phyloP scores from a whole-genome alignment of 2,888 invertebrate genomes.

The Drosophila pseudotakahashii region DNA sequence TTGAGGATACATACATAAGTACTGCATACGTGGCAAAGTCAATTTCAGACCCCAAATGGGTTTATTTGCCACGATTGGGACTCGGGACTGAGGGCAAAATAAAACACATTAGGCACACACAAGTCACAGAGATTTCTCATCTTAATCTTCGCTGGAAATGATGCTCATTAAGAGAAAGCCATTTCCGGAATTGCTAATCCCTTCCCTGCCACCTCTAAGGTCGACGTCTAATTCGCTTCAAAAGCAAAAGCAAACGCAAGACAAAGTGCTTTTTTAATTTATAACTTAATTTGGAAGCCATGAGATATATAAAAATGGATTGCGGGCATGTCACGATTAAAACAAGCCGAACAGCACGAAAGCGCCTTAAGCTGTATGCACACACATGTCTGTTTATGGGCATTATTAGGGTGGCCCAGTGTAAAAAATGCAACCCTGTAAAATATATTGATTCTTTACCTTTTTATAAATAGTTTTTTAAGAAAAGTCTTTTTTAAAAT shows the following conservation, averaged over 20 bases:
- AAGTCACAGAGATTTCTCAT: constrained; percentile 42
- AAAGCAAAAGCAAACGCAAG: constrained; percentile 36
- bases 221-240: constrained; percentile 19
- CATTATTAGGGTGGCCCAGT: constrained; percentile 6
- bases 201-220: constrained; percentile 8
- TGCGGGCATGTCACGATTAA: constrained; percentile 50
- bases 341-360: constrained; percentile 36
- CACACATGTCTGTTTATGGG: constrained; percentile 14
- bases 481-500: too few relatives aligned
- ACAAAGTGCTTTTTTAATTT: constrained; percentile 58
- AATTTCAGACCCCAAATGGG: constrained; percentile 25
- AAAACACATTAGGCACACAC: constrained; percentile 22
- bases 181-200: constrained; percentile 38
- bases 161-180: constrained; percentile 44
- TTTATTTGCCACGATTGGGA: constrained; percentile 2
- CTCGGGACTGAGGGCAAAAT: constrained; percentile 1
- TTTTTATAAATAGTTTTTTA: too few relatives aligned
- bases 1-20: constrained; percentile 6
- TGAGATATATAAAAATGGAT: constrained; percentile 37
- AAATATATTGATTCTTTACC: too few relatives aligned
- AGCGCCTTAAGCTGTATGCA: constrained; percentile 33
- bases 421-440: background rate
- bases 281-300: constrained; percentile 58
- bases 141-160: constrained; percentile 36
- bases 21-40: constrained; percentile 18